phyloP scores from a whole-genome alignment of 2,888 invertebrate species.

The Hypercompe scribonia region DNA sequence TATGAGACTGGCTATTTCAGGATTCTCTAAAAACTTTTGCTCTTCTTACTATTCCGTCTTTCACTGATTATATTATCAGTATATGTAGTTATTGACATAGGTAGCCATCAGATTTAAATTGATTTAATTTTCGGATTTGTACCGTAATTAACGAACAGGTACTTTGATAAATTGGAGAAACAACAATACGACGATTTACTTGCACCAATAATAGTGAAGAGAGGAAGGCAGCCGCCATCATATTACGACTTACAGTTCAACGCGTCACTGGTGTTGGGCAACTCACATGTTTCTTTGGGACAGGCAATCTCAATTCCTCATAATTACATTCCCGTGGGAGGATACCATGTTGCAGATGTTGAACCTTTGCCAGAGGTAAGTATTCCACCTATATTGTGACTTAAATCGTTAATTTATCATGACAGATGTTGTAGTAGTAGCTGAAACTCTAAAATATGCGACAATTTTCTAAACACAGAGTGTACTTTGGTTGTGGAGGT shows the following conservation, averaged over 20 bases:
- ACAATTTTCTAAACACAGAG: no score
- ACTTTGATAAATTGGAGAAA: slow-evolving; percentile 13
- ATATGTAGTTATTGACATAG: not conserved
- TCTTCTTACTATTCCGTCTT: no score
- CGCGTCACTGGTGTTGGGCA: slow-evolving; percentile 50
- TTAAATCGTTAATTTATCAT: not conserved
- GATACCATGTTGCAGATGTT: slow-evolving; percentile 36
- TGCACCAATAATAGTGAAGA: slow-evolving; percentile 22
- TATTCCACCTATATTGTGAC: not conserved
- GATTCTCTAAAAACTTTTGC: no score
- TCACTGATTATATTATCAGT: no score
- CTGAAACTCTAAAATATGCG: no score
- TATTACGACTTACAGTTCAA: slow-evolving; percentile 50
- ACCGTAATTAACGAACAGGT: slow-evolving; percentile 7
- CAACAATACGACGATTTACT: slow-evolving; percentile 22
- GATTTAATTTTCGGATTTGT: not conserved
- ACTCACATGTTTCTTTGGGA: slow-evolving; percentile 36
- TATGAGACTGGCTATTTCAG: no score
- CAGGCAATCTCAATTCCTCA: slow-evolving; percentile 32
- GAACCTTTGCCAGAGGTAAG: slow-evolving; percentile 51
- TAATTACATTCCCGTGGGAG: slow-evolving; percentile 41
- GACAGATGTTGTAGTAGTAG: no score
- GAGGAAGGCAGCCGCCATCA: slow-evolving; percentile 41
- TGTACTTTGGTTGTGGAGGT: no score
- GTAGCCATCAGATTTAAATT: not conserved